Evolutionary conservation across 2,888 invertebrate species (phyloP), one percentile per base, ranked within the genome.

Genomic region (Ophion obscuratus): DNA sequence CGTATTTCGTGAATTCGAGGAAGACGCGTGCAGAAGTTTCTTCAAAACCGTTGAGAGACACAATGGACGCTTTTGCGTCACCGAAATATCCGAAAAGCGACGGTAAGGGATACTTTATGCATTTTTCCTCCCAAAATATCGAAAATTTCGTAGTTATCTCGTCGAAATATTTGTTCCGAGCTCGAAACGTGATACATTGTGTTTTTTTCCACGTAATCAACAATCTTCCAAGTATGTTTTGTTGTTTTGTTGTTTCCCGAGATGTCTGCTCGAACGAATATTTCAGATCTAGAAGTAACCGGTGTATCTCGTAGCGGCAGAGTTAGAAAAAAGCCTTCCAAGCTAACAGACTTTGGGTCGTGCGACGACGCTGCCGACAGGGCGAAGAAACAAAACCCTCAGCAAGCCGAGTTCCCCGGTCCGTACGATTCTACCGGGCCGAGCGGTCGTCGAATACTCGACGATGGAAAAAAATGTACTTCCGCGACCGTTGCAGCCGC

Each of bases 271-370:
- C n/a, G 14, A 53, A 31, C 77, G 75, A 2, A 89, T 77, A 17
- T 92, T 92, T 81, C 92, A 95, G 97, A 97, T 95, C 95, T 97
- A 91, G 97, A 97, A 94, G 97, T 97, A 80, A 97, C 97, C 79
- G 98, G 98, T 9, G 96, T 98, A 57, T 98, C 98, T 2, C 96
- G 98, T 83, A 98, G 98, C 90, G 98, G 98, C 27, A 95, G 98
- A 81, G 98, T 99, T 0, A 95, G 98, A 80, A 99, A 99, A 95
- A 99, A 99, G 94, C 98, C 98, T 20, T 98, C 98, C 0, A 98
- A 99, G 93, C 95, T 99, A 61, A 96, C 98, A 94, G 99, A 98
- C 94, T 99, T 98, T 94, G 98, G 98, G 93, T 97, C 97, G 0
- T 97, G 97, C 0, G 99, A 98, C 93, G 98, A 98, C 91, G 96